Evolutionary conservation across 2,797 vertebrate genomes (phyloP).

Genomic region (Carcharodon carcharias): DNA sequence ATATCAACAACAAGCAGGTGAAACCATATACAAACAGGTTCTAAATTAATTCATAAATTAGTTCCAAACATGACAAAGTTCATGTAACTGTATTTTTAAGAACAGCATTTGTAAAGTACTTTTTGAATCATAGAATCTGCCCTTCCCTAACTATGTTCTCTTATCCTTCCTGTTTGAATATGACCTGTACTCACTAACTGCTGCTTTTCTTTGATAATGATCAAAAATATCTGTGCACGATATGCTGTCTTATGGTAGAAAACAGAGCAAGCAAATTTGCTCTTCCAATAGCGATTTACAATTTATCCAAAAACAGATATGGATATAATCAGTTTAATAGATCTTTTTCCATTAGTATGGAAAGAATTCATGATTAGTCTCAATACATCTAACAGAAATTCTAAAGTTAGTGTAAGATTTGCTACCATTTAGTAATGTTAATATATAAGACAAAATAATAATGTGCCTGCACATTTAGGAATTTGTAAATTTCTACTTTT

Average conservation of each 20-base stretch:
- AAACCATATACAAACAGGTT: not conserved
- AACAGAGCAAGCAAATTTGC: not conserved
- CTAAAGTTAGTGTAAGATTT: not conserved
- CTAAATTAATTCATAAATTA: not conserved
- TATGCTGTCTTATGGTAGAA: not conserved
- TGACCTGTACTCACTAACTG: not conserved
- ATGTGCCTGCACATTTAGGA: not conserved
- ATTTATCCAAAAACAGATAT: not conserved
- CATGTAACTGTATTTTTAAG: not conserved
- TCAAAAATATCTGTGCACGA: not conserved
- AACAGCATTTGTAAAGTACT: not conserved
- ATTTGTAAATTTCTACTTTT: not conserved
- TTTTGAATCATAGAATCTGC: not conserved
- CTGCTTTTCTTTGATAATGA: not conserved
- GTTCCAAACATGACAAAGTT: not conserved
- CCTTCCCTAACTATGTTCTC: not conserved
- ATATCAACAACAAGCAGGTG: not conserved
- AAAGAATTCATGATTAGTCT: not conserved
- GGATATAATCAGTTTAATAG: not conserved
- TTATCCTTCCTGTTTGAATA: not conserved
- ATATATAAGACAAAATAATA: not conserved
- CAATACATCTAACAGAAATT: not conserved
- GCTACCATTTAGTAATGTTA: not conserved
- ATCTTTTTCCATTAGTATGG: not conserved
- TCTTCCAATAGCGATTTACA: not conserved